phyloP scores from a whole-genome alignment of 1,140 invertebrate species.

The Hyphantria cunea region DNA sequence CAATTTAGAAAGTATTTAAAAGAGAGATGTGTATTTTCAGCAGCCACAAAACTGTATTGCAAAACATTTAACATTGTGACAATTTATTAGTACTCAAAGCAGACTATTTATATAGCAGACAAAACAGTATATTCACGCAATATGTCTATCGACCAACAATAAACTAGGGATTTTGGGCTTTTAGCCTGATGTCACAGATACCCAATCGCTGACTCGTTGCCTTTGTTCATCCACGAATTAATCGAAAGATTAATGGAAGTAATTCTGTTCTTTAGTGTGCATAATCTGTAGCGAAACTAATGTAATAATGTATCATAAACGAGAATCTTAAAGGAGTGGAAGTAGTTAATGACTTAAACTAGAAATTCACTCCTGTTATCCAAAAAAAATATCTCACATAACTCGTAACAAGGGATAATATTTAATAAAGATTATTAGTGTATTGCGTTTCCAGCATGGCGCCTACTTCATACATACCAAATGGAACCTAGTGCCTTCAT shows the following conservation, averaged over 20 bases:
- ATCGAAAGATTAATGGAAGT: slow-evolving; percentile 24
- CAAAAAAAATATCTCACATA: too few relatives aligned
- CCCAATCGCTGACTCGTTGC: slow-evolving; percentile 20
- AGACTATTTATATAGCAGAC: too few relatives aligned
- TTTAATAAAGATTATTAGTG: too few relatives aligned
- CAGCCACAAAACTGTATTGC: too few relatives aligned
- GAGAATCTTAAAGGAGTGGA: neutral
- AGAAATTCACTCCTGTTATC: neutral
- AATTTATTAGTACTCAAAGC: too few relatives aligned
- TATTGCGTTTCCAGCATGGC: too few relatives aligned
- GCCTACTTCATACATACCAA: too few relatives aligned
- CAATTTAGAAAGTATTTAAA: too few relatives aligned
- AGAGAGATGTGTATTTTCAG: too few relatives aligned
- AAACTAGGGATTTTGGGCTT: slow-evolving; percentile 18
- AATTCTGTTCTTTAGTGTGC: slow-evolving; percentile 9
- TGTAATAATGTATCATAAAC: slow-evolving; percentile 9
- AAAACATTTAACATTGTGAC: too few relatives aligned
- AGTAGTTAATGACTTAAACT: neutral
- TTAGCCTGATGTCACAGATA: slow-evolving; percentile 24
- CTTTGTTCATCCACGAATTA: slow-evolving; percentile 26
- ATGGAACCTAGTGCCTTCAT: too few relatives aligned
- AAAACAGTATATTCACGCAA: neutral
- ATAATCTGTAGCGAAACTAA: slow-evolving; percentile 2
- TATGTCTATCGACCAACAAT: slow-evolving; percentile 24
- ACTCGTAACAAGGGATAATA: too few relatives aligned